Evolutionary conservation across 2,888 invertebrate species (phyloP), one percentile per base, ranked within the genome.

Genomic region (Lottia scabra): DNA sequence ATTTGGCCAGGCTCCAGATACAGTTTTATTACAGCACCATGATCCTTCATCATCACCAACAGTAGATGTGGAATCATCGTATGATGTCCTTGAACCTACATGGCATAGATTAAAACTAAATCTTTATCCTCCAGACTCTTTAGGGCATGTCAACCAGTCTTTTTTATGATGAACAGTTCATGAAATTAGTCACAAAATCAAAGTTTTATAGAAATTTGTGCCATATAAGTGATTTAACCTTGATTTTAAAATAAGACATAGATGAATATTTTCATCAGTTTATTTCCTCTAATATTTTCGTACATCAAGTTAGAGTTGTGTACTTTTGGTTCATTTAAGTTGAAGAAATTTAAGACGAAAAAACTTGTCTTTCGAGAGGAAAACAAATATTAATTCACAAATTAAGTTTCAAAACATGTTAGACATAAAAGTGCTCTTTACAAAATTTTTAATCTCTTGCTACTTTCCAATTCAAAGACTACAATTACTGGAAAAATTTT

Each of bases 1-100:
- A 75, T 81, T 81, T 81, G 83, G 81, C 78, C 84, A 83, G 67
- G 80, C 78, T 70, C 74, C 78, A 78, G 84, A 84, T 80, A 81
- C 81, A 75, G 81, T 83, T 70, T 81, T 80, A 48, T 74, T 83
- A 70, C 75, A 77, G 56, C 62, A 73, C 16, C 75, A 56, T 56
- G 56, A 56, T 23, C 19, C 56, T 56, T 56, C 56, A 56, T 56
- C 23, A 63, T 75, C 75, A 71, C 72, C 74, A 26, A 71, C 75
- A 68, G 71, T 73, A 56, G 70, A 71, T 8, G 76, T 77, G 38
- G 67, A 74, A 6, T 74, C 75, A 45, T 68, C 70, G 19, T 66
- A 65, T 15, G 74, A 65, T 63, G 74, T 68, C 26, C 56, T 62
- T 27, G 67, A 71, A 64, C 69, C 70, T 70, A 15, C 63, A 38